These are phyloP conservation scores for Antidorcas marsupialis DNA, from an alignment of 2,113 vertebrate species.

Conservation along the genomic window DNA sequence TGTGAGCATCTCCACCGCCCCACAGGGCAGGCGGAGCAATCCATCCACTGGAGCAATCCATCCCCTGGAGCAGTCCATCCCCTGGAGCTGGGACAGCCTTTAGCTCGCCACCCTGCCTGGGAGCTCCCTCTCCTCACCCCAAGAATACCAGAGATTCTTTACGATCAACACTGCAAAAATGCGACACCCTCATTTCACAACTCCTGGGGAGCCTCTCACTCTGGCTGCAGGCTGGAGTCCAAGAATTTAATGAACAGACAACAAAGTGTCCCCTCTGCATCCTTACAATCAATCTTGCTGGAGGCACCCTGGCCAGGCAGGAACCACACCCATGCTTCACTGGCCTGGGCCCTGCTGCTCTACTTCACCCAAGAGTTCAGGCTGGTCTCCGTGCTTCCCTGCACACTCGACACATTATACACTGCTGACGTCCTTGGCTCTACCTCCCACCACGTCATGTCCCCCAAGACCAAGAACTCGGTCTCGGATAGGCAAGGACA, in stretches of 20 bases:
- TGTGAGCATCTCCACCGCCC: fast-evolving
- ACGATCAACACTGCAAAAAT: neutral
- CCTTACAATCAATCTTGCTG: neutral
- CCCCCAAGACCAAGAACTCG: neutral
- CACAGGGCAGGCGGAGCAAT: fast-evolving
- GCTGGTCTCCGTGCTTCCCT: neutral
- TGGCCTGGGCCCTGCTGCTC: neutral
- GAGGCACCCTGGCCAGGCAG: neutral
- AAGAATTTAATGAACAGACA: neutral
- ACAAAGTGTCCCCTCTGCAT: neutral
- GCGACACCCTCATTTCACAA: neutral
- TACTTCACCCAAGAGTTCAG: neutral
- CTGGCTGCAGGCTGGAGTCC: neutral
- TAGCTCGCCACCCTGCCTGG: no score
- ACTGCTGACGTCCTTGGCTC: neutral
- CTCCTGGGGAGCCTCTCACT: neutral
- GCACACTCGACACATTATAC: neutral
- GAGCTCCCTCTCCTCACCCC: no score
- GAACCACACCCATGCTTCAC: neutral
- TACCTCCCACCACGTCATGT: no score
- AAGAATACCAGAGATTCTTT: neutral
- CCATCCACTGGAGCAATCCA: fast-evolving
- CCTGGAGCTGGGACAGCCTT: no score
- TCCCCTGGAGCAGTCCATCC: neutral
- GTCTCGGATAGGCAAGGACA: neutral